These are phyloP conservation scores for Prinia subflava DNA, from an alignment of 2,113 vertebrate genomes.

Conservation along the genomic window DNA sequence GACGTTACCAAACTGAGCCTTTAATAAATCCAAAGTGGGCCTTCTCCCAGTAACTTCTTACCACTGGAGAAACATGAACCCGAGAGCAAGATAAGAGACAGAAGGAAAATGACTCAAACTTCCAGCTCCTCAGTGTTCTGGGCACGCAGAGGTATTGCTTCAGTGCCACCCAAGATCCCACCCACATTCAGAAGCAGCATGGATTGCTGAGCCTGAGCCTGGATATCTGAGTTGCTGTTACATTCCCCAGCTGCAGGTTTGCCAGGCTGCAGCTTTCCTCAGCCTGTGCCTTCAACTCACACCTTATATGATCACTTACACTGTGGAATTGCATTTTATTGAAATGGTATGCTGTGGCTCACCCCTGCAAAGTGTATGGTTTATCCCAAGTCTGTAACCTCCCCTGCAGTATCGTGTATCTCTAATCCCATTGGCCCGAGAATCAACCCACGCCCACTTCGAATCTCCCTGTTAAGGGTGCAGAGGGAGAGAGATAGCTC, in stretches of 20 bases:
- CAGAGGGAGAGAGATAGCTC: too few relatives aligned
- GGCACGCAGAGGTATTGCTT: rapidly evolving
- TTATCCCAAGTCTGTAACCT: too few relatives aligned
- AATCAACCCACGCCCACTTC: too few relatives aligned
- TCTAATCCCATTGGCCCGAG: too few relatives aligned
- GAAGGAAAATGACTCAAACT: neutral
- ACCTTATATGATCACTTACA: rapidly evolving
- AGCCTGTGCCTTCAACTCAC: neutral
- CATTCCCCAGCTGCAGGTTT: neutral
- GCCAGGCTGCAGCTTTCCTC: neutral
- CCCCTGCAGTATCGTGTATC: too few relatives aligned
- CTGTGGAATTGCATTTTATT: too few relatives aligned
- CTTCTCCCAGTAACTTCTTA: neutral
- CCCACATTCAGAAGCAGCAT: neutral
- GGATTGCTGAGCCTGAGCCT: neutral
- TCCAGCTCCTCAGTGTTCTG: neutral
- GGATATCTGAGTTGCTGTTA: neutral
- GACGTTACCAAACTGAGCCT: neutral
- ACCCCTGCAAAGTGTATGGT: too few relatives aligned
- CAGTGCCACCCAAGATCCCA: neutral
- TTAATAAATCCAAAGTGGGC: neutral
- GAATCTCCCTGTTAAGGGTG: too few relatives aligned
- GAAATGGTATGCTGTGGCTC: too few relatives aligned
- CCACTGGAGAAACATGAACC: neutral
- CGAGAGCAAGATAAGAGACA: neutral